Conservation (phyloP, 2,888 invertebrate species). For the Girardia tigrina region DNA sequence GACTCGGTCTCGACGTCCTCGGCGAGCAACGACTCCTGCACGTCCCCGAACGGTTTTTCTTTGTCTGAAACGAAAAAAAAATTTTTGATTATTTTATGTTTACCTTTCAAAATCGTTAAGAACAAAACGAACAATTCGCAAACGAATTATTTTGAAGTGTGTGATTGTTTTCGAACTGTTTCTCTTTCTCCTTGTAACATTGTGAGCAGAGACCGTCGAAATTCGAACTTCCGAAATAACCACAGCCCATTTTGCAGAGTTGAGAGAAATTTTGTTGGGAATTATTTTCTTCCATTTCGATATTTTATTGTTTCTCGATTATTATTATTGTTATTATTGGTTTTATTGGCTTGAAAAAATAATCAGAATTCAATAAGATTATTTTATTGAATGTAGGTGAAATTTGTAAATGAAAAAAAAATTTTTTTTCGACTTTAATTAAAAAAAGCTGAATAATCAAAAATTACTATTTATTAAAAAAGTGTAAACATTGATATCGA, state of each 20-base stretch:
- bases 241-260: conserved; percentile 89
- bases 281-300: conserved; percentile 28
- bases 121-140: background rate
- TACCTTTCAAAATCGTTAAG: too few species aligned
- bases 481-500: background rate
- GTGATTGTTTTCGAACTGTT: background rate
- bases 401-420: too few species aligned
- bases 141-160: background rate
- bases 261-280: conserved; percentile 39
- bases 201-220: conserved; percentile 78
- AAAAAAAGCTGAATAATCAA: conserved; percentile 5
- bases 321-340: too few species aligned
- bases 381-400: too few species aligned
- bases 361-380: background rate
- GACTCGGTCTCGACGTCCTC: background rate
- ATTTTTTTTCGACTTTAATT: too few species aligned
- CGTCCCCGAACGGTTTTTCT: background rate
- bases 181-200: conserved; percentile 21
- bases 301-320: too few species aligned
- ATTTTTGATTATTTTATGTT: too few species aligned
- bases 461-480: conserved; percentile 23
- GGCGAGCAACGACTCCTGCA: background rate
- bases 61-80: background rate
- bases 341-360: too few species aligned
- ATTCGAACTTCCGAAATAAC: conserved; percentile 91